Conservation (phyloP, 2,113 vertebrate genomes). For the Hassar affinis region DNA sequence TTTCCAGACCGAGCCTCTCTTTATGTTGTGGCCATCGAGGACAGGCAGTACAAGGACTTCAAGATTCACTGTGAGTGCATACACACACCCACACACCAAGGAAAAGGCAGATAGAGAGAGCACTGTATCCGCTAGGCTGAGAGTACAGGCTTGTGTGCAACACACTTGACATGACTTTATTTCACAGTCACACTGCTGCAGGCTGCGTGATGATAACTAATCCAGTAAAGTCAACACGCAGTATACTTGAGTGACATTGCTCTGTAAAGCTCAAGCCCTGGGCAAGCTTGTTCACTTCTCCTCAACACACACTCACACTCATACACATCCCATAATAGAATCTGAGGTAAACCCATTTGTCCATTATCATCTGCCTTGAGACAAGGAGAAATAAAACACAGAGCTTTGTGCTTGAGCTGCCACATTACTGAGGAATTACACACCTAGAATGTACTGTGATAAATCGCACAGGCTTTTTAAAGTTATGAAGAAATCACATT, state of each 20-base stretch:
- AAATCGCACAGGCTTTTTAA: not conserved
- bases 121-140: not conserved
- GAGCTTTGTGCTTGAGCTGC: not conserved
- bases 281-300: conserved; percentile 37
- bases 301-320: not conserved
- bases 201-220: conserved; percentile 49
- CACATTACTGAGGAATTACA: not conserved
- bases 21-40: conserved; percentile 96
- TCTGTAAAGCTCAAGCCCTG: conserved; percentile 47
- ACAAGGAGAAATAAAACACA: not conserved
- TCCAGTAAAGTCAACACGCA: conserved; percentile 52
- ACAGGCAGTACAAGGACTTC: conserved; percentile 99
- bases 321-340: conserved; percentile 7
- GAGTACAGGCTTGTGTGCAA: conserved; percentile 13
- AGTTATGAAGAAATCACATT: not conserved
- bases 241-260: conserved; percentile 21
- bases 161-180: conserved; percentile 31
- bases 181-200: conserved; percentile 37
- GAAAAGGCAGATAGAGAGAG: not conserved
- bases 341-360: not conserved
- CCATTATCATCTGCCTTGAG: not conserved
- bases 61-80: conserved; percentile 95
- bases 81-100: conserved; percentile 25
- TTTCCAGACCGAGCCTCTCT: conserved; percentile 97
- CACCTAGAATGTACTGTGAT: not conserved